phyloP scores from a whole-genome alignment of 2,797 vertebrate species.

The Crypturellus tataupa region DNA sequence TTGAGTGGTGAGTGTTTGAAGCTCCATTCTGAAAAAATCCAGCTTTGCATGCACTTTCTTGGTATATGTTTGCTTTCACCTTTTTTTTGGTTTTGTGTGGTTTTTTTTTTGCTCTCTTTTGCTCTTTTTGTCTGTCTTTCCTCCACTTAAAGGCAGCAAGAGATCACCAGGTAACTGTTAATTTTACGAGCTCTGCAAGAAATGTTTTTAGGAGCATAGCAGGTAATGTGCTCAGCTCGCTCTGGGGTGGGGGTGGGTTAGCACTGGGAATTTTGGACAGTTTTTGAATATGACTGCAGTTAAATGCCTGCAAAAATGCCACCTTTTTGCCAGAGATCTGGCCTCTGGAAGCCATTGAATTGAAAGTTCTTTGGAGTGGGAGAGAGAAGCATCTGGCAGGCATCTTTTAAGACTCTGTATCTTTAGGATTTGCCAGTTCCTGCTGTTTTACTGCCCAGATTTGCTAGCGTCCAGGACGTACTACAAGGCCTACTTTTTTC shows the following conservation, averaged over 20 bases:
- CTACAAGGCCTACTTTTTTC: conserved; percentile 27
- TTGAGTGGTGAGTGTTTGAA: conserved; percentile 28
- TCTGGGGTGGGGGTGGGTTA: background rate
- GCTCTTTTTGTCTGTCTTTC: background rate
- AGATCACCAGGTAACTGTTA: background rate
- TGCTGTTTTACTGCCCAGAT: conserved; percentile 64
- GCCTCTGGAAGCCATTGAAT: conserved; percentile 14
- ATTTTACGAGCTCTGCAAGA: background rate
- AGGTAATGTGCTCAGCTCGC: background rate
- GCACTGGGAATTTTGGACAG: background rate
- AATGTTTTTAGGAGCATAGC: background rate
- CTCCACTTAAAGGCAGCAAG: background rate
- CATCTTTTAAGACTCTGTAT: background rate
- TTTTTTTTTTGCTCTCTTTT: background rate
- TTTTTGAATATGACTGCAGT: background rate
- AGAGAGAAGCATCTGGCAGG: conserved; percentile 44
- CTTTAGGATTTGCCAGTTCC: conserved; percentile 33
- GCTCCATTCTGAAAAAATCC: conserved; percentile 21
- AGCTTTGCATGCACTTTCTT: background rate
- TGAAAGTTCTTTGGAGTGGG: conserved; percentile 13
- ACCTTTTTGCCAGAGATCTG: background rate
- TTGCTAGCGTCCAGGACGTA: conserved; percentile 19
- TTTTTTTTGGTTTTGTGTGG: background rate
- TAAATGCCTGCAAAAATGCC: background rate
- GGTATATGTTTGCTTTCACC: conserved; percentile 30